These are phyloP conservation scores for Tokudaia tokunoshimensis DNA, from an alignment of 2,797 vertebrate genomes.

Conservation along the genomic window DNA sequence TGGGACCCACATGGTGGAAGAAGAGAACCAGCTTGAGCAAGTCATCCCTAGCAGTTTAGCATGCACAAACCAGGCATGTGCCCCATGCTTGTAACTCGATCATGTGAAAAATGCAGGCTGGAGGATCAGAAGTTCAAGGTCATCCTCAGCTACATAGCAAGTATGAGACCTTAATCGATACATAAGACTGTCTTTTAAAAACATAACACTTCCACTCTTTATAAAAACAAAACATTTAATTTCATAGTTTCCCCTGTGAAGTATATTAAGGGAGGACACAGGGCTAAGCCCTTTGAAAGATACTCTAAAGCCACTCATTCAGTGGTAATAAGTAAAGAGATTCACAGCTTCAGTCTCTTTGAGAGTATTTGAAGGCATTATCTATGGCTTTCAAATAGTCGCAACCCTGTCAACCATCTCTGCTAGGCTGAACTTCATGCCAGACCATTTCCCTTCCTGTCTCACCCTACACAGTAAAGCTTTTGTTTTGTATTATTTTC, in stretches of 20 bases:
- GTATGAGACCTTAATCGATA: too few species aligned
- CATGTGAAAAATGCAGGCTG: too few species aligned
- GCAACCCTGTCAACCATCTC: accelerated
- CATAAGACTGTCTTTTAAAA: neutral
- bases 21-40: neutral
- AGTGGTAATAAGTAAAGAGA: neutral
- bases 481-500: neutral
- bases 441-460: neutral
- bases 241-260: neutral
- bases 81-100: too few species aligned
- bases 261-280: neutral
- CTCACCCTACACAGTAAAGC: neutral
- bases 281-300: neutral
- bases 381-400: neutral
- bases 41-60: neutral
- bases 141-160: neutral
- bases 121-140: neutral
- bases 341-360: neutral
- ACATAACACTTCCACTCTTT: neutral
- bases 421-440: neutral
- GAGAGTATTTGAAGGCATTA: neutral
- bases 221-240: neutral
- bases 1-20: too few species aligned
- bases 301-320: neutral
- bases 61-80: neutral